Evolutionary conservation across 1,140 invertebrate species (phyloP), one percentile per base, ranked within the genome.

Genomic region (Drosophila kanapiae): DNA sequence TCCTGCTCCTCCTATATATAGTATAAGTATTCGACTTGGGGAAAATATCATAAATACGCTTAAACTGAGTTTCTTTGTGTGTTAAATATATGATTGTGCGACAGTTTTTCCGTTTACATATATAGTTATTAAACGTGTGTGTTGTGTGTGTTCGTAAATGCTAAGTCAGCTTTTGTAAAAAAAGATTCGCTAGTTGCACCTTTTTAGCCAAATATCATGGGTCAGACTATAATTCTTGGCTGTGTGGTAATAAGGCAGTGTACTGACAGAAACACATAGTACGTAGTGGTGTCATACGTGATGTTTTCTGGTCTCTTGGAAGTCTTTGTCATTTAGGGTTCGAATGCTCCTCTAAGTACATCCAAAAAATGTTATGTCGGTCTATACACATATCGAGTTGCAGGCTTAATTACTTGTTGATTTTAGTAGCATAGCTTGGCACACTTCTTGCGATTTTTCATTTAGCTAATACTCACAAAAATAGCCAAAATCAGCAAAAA

Each of bases 381-480:
- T 71, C 33, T 35, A 38, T 58, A 49, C 10, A 38, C 40, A 51
- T 53, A 14, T 40, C 23, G 45, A 18, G 31, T 35, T 40, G 11
- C 53, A 38, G 45, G 70, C 59, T 64, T 42, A 51, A 54, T 23
- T 35, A 40, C 37, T 59, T 37, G 11, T 59, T 67, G 16, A 23
- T 42, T 61, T 59, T 65, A 37, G 68, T 23, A 23, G 23, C n/a
- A n/a, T 18, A 42, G 54, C 56, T 80, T 59, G 61, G 70, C 63
- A 83, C 56, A 67, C 54, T 58, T 75, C 63, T 79, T 88, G 85
- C 70, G 81, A 90, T 90, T 90, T 88, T 90, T 88, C 85, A 88
- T 88, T 68, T 85, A 74, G 56, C 64, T 88, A 88, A 88, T 90
- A 88, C 85, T 88, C 85, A 72, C 81, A 90, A 85, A 80, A 80